Base-by-base conservation (phyloP, 2,113 vertebrate species). In the Dicrurus megarhynchus region DNA sequence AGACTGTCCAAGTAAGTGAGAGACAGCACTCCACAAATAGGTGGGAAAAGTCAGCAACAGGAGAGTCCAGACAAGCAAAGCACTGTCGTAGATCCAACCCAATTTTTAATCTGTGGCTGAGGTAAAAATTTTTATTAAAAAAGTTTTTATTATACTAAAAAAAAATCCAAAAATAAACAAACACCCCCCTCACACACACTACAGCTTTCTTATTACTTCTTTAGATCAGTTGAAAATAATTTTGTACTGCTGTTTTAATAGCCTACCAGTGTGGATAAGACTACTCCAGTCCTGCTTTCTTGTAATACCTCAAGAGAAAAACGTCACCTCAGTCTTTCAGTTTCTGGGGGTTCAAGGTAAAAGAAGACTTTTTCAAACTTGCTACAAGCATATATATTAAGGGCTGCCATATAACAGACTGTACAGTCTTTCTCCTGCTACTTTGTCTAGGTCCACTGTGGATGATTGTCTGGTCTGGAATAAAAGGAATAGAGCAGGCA, bases 161-260 rank as follows among this genome's bases (percentile, higher is more conserved):
- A 44, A 9, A 2, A 0, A 1, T 4, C 8, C 5, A 30, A 87
- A 59, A 80, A 65, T 28, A 28, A 65, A 37, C 15, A 1, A n/a
- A 28, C 50, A 9, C 6, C 8, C 3, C 13, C 9, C 1, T n/a
- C n/a, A n/a, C n/a, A n/a, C 0, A 2, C 16, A 26, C 4, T 16
- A 28, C 35, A 20, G 2, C 7, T 46, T 77, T 61, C 24, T 55
- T 69, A 35, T 39, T 55, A 69, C 4, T 67, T 39, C 8, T 71
- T 46, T 61, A 79, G 26, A 79, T 17, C 22, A 49, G 28, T 41
- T 80, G 21, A 47, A 63, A 92, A 73, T 3, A 76, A 30, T 9
- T 71, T 60, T 78, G 9, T 21, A 16, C 35, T 64, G 37, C 11
- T n/a, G 14, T 52, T 93, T 50, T 41, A 49, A n/a, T 16, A 73